Evolutionary conservation across 2,113 vertebrate genomes (phyloP).

Genomic region (Psephotus haematonotus): DNA sequence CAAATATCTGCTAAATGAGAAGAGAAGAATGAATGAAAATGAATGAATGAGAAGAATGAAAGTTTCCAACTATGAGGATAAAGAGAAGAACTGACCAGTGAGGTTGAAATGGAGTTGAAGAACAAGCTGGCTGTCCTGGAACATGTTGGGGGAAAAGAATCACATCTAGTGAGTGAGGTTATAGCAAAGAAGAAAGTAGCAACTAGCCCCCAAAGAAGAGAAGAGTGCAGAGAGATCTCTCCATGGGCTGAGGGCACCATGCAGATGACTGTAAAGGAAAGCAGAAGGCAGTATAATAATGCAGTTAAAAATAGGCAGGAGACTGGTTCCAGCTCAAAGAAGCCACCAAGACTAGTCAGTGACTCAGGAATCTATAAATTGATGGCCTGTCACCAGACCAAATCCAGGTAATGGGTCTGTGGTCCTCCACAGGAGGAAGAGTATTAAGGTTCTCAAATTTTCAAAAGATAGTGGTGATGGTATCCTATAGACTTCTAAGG

Average conservation of each 20-base stretch:
- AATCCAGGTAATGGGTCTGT: background rate
- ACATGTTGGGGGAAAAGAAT: background rate
- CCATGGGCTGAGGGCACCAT: background rate
- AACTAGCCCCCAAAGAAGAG: conserved; percentile 14
- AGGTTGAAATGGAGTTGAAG: conserved; percentile 60
- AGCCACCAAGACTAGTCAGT: background rate
- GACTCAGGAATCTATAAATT: background rate
- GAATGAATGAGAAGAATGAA: conserved; percentile 70
- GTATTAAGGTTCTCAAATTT: background rate
- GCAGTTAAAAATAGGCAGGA: background rate
- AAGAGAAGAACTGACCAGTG: conserved; percentile 62
- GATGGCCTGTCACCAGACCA: background rate
- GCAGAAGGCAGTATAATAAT: background rate
- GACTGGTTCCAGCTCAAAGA: background rate
- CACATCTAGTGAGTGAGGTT: background rate
- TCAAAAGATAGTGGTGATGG: background rate
- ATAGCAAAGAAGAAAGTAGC: conserved; percentile 21
- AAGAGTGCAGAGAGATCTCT: background rate
- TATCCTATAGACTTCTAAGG: background rate
- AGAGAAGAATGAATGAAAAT: conserved; percentile 65
- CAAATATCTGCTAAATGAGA: conserved; percentile 61
- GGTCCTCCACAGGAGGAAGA: background rate
- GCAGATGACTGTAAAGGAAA: background rate
- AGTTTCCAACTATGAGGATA: conserved; percentile 53
- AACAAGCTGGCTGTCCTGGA: conserved; percentile 32